These are phyloP conservation scores for Morone saxatilis DNA, from an alignment of 2,113 vertebrate species.

Conservation along the genomic window DNA sequence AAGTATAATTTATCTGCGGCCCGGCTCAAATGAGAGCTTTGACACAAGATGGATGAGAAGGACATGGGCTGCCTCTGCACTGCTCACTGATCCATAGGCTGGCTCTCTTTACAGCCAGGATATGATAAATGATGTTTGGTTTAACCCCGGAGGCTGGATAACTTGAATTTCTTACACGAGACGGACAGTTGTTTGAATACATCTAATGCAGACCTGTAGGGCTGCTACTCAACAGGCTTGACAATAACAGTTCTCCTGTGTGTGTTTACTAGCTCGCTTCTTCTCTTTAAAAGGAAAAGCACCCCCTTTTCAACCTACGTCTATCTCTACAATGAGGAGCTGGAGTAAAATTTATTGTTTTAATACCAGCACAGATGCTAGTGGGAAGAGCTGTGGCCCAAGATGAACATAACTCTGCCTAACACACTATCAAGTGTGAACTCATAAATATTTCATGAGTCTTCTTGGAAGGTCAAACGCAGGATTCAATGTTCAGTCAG, in stretches of 20 bases:
- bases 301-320: constrained; percentile 18
- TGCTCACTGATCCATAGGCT: constrained; percentile 56
- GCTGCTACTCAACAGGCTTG: constrained; percentile 25
- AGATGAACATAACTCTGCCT: constrained; percentile 45
- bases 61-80: constrained; percentile 43
- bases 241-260: constrained; percentile 10
- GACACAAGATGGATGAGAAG: constrained; percentile 79
- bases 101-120: constrained; percentile 38
- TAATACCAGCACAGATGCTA: constrained; percentile 53
- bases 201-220: constrained; percentile 22
- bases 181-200: constrained; percentile 30
- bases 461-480: constrained; percentile 72
- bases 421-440: constrained; percentile 61
- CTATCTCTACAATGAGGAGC: constrained; percentile 17
- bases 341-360: constrained; percentile 38
- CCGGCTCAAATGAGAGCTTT: constrained; percentile 76
- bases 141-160: constrained; percentile 28
- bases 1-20: constrained; percentile 86
- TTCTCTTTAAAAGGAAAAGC: background rate
- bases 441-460: constrained; percentile 69
- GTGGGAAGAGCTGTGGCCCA: constrained; percentile 50
- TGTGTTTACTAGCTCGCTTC: constrained; percentile 31
- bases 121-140: constrained; percentile 61
- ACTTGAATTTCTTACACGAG: constrained; percentile 16
- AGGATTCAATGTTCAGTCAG: constrained; percentile 51